Evolutionary conservation across 2,113 vertebrate species (phyloP), one percentile per base, ranked within the genome.

Genomic region (Pelobates fuscus): DNA sequence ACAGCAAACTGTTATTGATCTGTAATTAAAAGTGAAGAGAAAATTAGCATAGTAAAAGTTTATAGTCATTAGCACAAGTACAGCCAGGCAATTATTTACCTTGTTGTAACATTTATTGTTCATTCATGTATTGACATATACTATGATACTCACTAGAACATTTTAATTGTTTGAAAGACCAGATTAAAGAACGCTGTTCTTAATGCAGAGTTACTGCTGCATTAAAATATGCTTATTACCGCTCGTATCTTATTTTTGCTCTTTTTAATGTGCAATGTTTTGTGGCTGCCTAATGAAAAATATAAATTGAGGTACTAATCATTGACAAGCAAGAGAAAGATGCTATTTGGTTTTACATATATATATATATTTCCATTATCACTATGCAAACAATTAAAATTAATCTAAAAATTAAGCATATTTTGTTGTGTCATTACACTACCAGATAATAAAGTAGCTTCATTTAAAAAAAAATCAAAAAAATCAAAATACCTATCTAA

Each of bases 41-140:
- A 92, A 93, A 95, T 96, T 95, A 96, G 88, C 94, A 93, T 92
- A 90, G 87, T 79, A 88, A 84, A 90, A 89, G 86, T 88, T 92
- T 88, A 82, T 80, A 79, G 88, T 91, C 89, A 93, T 94, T 93
- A 92, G 86, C 80, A 88, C 85, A 79, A 83, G 78, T 70, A 91
- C 92, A 85, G 79, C 80, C 43, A 88, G 91, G 91, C 92, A 90
- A 88, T 90, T 91, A 87, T 88, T 92, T 88, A 88, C 87, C 88
- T 84, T 86, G 88, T 84, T 94, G 92, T 88, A 89, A 89, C 84
- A 83, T 81, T 67, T 87, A 57, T 82, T 85, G 84, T 87, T 85
- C 85, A 81, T 84, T 80, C 77, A 81, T 67, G 60, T 89, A 92
- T 93, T 89, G 93, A 94, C 89, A 81, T 49, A 71, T 11, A 61